Evolutionary conservation across 1,140 invertebrate species (phyloP).

Genomic region (Drosophila tani): DNA sequence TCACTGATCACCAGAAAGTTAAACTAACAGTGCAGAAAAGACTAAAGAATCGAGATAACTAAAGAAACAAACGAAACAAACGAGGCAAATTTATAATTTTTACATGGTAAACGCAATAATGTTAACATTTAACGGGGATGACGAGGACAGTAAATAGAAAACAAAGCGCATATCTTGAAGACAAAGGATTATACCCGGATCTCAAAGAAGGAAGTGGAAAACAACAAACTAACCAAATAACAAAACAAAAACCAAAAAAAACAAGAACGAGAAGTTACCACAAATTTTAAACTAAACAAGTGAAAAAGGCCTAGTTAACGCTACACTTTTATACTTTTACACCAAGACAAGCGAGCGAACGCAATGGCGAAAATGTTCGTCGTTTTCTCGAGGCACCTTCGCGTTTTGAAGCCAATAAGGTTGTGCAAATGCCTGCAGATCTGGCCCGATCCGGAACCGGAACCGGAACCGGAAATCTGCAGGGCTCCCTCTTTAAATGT

Average conservation of each 20-base stretch:
- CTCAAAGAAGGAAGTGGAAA: constrained; percentile 28
- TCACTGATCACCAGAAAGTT: constrained; percentile 48
- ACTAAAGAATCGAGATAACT: constrained; percentile 55
- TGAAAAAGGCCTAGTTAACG: constrained; percentile 61
- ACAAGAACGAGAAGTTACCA: constrained; percentile 62
- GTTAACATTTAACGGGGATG: constrained; percentile 73
- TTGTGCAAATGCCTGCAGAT: constrained; percentile 75
- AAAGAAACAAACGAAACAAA: constrained; percentile 23
- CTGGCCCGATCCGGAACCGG: background rate
- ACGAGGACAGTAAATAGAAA: constrained; percentile 53
- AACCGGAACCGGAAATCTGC: constrained; percentile 34
- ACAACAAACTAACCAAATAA: constrained; percentile 10
- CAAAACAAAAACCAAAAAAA: background rate
- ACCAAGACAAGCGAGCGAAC: constrained; percentile 59
- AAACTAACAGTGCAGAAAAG: constrained; percentile 67
- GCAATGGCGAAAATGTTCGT: constrained; percentile 37
- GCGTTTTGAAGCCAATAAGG: constrained; percentile 77
- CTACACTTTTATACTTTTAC: constrained; percentile 84
- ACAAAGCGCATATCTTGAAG: constrained; percentile 81
- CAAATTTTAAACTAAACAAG: constrained; percentile 70
- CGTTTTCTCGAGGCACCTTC: constrained; percentile 67
- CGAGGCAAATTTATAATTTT: constrained; percentile 78
- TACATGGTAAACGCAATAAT: constrained; percentile 77
- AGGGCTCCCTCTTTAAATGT: constrained; percentile 77
- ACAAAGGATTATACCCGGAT: constrained; percentile 39